Conservation (phyloP, 2,797 vertebrate species). For the Remorina albescens region DNA sequence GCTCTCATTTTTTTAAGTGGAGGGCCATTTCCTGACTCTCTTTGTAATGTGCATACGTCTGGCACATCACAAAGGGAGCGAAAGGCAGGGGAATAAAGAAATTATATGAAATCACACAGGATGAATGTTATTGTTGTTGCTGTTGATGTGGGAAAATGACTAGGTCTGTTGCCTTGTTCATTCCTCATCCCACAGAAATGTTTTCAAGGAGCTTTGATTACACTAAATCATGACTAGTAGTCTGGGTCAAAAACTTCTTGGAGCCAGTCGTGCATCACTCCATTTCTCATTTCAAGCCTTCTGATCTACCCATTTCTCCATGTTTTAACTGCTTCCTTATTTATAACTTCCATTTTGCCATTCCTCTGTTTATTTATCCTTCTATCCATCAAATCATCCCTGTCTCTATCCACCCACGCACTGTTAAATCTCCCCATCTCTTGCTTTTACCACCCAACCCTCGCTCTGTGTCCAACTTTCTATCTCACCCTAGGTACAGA, state of each 20-base stretch:
- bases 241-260: constrained; percentile 47
- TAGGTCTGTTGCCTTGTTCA: constrained; percentile 60
- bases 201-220: constrained; percentile 60
- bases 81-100: constrained; percentile 75
- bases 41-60: constrained; percentile 75
- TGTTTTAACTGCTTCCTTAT: constrained; percentile 42
- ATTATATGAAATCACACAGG: constrained; percentile 81
- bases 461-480: constrained; percentile 55
- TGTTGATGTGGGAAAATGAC: constrained; percentile 77
- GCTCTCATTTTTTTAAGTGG: constrained; percentile 72
- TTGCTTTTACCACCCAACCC: constrained; percentile 46
- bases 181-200: constrained; percentile 59
- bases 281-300: constrained; percentile 39
- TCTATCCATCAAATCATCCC: constrained; percentile 23
- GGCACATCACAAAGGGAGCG: constrained; percentile 77
- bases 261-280: constrained; percentile 39
- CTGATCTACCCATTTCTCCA: constrained; percentile 32
- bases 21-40: constrained; percentile 80
- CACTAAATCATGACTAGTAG: constrained; percentile 50
- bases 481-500: constrained; percentile 53
- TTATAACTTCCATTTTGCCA: constrained; percentile 29
- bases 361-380: constrained; percentile 56
- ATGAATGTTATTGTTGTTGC: constrained; percentile 79
- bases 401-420: constrained; percentile 43
- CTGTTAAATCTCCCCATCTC: constrained; percentile 52